phyloP scores from a whole-genome alignment of 2,888 invertebrate genomes.

The Tetrapedia diversipes region DNA sequence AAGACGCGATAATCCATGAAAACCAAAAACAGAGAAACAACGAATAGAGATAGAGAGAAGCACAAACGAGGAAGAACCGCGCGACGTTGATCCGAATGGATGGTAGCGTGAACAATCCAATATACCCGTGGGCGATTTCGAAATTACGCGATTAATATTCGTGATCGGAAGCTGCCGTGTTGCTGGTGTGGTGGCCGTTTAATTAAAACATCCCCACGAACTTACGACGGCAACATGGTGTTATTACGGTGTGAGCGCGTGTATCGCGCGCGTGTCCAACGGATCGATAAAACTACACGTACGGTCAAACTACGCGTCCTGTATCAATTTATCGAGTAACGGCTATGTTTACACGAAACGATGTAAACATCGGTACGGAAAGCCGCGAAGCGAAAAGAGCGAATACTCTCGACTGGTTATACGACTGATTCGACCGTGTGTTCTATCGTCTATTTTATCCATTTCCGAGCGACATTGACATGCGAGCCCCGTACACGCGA shows the following conservation, averaged over 20 bases:
- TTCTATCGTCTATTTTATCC: conserved; percentile 2
- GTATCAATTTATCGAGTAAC: conserved; percentile 42
- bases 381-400: conserved; percentile 12
- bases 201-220: conserved; percentile 52
- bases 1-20: too few species aligned
- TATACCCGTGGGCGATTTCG: conserved; percentile 18
- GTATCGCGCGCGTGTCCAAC: neutral
- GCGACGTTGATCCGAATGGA: neutral
- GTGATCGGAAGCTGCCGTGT: conserved; percentile 28
- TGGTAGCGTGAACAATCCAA: neutral
- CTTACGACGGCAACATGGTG: conserved; percentile 39
- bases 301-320: conserved; percentile 11
- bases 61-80: neutral
- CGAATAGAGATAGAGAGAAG: too few species aligned
- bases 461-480: neutral
- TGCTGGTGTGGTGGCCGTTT: conserved; percentile 26
- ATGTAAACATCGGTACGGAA: conserved; percentile 1
- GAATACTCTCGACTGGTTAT: neutral
- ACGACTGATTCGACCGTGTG: neutral
- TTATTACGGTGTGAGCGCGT: conserved; percentile 24
- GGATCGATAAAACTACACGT: conserved; percentile 37
- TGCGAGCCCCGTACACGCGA: neutral
- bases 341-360: neutral
- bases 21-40: neutral
- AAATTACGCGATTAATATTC: conserved; percentile 50